Conservation (phyloP, 2,888 invertebrate genomes). For the Zhuqinia jingwanae region DNA sequence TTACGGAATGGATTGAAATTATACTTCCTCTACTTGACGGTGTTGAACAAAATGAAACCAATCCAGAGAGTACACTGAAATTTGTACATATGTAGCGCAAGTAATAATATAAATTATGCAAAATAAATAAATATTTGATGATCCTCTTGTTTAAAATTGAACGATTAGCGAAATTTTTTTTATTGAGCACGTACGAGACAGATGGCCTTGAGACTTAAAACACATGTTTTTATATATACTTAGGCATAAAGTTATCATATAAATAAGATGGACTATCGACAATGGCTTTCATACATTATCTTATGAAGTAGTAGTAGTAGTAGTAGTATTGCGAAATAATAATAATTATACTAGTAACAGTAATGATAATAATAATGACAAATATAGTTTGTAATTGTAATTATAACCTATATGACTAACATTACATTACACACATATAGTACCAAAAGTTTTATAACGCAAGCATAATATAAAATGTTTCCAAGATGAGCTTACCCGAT, state of each 20-base stretch:
- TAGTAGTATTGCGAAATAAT: background rate
- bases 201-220: conserved; percentile 56
- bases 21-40: too few species aligned
- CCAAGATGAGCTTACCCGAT: too few species aligned
- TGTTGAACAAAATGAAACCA: too few species aligned
- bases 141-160: conserved; percentile 6
- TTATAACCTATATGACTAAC: too few species aligned
- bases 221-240: conserved; percentile 34
- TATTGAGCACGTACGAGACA: conserved; percentile 66
- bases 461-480: too few species aligned
- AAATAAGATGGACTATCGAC: conserved; percentile 31
- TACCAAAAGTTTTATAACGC: too few species aligned
- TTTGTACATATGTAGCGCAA: background rate
- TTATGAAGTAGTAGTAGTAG: background rate
- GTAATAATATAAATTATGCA: background rate
- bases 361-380: too few species aligned
- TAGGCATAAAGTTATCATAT: background rate
- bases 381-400: too few species aligned
- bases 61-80: too few species aligned
- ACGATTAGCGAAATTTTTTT: conserved; percentile 57
- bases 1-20: too few species aligned
- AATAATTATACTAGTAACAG: background rate
- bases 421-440: too few species aligned
- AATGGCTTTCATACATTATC: conserved; percentile 15
- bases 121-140: background rate